Evolutionary conservation across 2,888 invertebrate species (phyloP).

Genomic region (Drosophila kuntzei): DNA sequence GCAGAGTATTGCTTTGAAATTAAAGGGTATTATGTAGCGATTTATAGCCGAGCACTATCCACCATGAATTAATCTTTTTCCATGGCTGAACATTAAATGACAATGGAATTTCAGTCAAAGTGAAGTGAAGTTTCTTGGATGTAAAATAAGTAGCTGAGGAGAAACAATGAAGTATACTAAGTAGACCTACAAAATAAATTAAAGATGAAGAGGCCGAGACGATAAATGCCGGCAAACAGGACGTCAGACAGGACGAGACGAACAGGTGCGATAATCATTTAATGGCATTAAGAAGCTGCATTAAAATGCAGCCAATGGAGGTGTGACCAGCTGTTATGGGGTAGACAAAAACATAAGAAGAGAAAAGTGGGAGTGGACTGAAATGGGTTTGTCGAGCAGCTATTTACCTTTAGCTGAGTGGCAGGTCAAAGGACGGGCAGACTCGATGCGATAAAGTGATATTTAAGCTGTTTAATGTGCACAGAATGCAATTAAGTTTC

Average conservation of each 20-base stretch:
- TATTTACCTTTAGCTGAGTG: constrained; percentile 26
- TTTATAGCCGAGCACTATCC: too few relatives aligned
- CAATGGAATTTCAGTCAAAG: constrained; percentile 3
- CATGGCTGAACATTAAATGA: constrained; percentile 1
- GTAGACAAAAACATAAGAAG: neutral
- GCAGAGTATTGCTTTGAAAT: neutral
- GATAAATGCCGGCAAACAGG: constrained; percentile 10
- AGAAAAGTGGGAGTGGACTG: constrained; percentile 8
- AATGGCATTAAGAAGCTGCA: constrained; percentile 71
- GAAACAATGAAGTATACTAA: constrained; percentile 58
- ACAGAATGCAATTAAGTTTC: constrained; percentile 61
- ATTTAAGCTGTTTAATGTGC: constrained; percentile 70
- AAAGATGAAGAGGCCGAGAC: constrained; percentile 48
- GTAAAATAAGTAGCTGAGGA: constrained; percentile 43
- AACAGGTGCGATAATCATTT: constrained; percentile 76
- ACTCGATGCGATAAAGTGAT: constrained; percentile 45
- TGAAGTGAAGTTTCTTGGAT: constrained; percentile 2
- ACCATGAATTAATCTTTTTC: constrained; percentile 9
- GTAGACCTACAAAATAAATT: constrained; percentile 55
- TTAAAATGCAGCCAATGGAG: constrained; percentile 60
- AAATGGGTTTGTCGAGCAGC: constrained; percentile 16
- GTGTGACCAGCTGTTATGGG: constrained; percentile 41
- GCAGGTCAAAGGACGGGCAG: constrained; percentile 16
- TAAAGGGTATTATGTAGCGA: neutral
- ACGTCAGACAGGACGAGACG: constrained; percentile 8